These are phyloP conservation scores for Nasonia giraulti DNA, from an alignment of 1,140 invertebrate genomes.

Conservation along the genomic window DNA sequence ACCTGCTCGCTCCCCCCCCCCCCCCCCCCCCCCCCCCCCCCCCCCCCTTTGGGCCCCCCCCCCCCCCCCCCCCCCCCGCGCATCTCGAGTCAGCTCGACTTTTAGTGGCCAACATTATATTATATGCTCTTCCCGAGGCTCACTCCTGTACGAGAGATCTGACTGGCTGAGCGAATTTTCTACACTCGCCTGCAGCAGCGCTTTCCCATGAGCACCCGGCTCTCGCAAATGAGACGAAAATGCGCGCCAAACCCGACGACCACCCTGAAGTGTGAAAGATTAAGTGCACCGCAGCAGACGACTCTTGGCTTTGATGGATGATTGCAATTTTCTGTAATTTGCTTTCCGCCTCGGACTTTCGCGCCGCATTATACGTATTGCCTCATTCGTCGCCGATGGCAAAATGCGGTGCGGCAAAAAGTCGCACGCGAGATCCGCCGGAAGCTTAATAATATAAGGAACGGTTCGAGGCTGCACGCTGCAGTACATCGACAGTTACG, in stretches of 20 bases:
- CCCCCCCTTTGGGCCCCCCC: too few relatives aligned
- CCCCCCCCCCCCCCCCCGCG: too few relatives aligned
- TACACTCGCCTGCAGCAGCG: background rate
- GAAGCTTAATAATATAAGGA: background rate
- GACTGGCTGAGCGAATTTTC: background rate
- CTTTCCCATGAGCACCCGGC: background rate
- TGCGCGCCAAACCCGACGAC: slow-evolving; percentile 1
- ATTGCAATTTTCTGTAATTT: slow-evolving; percentile 22
- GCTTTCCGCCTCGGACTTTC: background rate
- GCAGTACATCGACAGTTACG: background rate
- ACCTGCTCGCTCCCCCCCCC: too few relatives aligned
- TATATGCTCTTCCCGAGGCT: too few relatives aligned
- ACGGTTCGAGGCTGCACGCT: background rate
- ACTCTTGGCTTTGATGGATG: background rate
- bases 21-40: too few relatives aligned
- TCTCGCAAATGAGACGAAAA: background rate
- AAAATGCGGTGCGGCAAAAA: too few relatives aligned
- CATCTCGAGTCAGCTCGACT: too few relatives aligned
- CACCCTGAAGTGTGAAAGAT: background rate
- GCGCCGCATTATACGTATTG: background rate
- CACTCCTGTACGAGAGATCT: too few relatives aligned
- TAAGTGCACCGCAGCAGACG: background rate
- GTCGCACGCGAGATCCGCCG: too few relatives aligned
- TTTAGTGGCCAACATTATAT: too few relatives aligned
- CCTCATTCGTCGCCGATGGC: too few relatives aligned